A percentile compares a stretch with the other conserved stretches of the same genome.
Conservation (phyloP, 2,113 vertebrate genomes). For the Grammomys dolichurus region DNA sequence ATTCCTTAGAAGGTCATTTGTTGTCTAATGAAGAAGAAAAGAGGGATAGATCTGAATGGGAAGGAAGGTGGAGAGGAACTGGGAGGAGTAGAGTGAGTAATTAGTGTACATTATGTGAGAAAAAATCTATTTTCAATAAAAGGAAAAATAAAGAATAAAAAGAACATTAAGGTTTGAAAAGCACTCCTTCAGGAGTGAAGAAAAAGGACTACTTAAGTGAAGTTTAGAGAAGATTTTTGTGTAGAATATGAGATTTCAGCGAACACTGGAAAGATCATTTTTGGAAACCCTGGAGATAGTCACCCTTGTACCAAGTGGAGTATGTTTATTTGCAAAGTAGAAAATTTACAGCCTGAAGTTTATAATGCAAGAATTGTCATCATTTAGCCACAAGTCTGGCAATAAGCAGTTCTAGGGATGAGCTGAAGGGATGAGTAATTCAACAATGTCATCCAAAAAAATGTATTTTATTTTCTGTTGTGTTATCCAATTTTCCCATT, state of each 20-base stretch:
- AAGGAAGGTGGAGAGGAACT: neutral
- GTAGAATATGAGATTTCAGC: neutral
- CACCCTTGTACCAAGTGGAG: neutral
- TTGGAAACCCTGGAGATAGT: neutral
- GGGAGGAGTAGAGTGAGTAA: neutral
- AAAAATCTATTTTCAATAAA: neutral
- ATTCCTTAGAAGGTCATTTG: neutral
- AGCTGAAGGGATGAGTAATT: neutral
- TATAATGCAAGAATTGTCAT: neutral
- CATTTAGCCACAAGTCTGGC: neutral
- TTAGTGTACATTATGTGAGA: neutral
- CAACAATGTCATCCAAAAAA: neutral
- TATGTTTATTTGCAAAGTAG: neutral
- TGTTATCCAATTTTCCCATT: neutral
- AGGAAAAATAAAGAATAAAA: neutral
- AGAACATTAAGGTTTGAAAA: constrained; percentile 13
- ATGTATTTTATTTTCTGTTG: neutral
- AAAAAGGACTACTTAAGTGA: neutral
- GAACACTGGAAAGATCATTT: constrained; percentile 25
- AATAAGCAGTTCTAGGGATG: neutral
- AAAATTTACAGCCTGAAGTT: neutral
- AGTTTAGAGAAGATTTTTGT: neutral
- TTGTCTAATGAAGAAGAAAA: neutral
- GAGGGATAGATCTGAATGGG: neutral
- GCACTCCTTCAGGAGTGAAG: neutral